Evolutionary conservation across 2,113 vertebrate genomes (phyloP).

Genomic region (Rhipidura dahli): DNA sequence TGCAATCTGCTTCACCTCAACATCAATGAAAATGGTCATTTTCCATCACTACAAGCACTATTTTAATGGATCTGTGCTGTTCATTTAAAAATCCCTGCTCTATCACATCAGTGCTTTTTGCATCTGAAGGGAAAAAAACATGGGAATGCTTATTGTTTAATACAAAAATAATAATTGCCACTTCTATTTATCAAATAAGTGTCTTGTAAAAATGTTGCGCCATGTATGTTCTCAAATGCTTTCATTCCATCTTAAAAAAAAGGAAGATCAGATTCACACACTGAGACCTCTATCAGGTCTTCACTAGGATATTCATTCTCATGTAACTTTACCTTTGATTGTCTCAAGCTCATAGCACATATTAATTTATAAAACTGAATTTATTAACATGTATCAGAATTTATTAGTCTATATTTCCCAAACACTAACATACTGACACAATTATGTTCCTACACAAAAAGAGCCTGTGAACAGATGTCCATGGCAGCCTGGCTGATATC

Average conservation of each 20-base stretch:
- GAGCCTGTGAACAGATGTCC: not conserved
- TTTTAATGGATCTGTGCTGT: slow-evolving; percentile 26
- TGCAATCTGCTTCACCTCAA: slow-evolving; percentile 2
- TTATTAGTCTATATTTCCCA: not conserved
- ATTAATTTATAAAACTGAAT: not conserved
- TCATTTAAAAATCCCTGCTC: not conserved
- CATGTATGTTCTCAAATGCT: not conserved
- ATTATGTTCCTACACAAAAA: not conserved
- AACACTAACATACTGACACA: not conserved
- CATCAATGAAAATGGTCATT: slow-evolving; percentile 52
- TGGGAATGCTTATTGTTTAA: not conserved
- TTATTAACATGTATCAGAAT: not conserved
- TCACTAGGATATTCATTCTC: not conserved
- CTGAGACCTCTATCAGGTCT: not conserved
- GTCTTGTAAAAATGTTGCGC: not conserved
- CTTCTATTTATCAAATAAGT: not conserved
- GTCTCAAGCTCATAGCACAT: not conserved
- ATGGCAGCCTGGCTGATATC: not conserved
- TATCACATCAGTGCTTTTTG: not conserved
- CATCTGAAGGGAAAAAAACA: not conserved
- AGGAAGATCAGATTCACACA: not conserved
- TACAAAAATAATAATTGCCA: not conserved
- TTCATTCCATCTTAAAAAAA: not conserved
- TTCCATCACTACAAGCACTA: not conserved
- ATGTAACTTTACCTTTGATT: not conserved